Evolutionary conservation across 2,113 vertebrate genomes (phyloP), one percentile per base, ranked within the genome.

Genomic region (Nothobranchius kuhntae): DNA sequence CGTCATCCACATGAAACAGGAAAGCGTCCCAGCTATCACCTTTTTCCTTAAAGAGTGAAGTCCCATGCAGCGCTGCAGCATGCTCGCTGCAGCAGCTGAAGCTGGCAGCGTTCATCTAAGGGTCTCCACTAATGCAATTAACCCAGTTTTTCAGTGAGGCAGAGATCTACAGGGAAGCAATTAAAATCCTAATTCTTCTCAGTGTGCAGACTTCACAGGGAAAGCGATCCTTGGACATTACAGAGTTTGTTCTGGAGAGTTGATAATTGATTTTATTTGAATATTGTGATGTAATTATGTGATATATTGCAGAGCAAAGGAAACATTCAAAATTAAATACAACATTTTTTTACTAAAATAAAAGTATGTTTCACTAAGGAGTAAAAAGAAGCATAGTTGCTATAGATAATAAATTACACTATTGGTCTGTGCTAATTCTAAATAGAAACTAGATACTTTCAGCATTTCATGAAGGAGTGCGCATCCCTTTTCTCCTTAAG

Each of bases 151-250:
- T 78, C 44, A 45, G 65, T 46, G 53, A 86, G 53, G 68, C 78
- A 53, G 83, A 74, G 83, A 88, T 92, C 89, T 92, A 67, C 80
- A 65, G 87, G 91, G 90, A 92, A 74, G 83, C 84, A 91, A 93
- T 91, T 89, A 90, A 88, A 88, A 84, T 78, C 56, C 11, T 70
- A 80, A 83, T 61, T 81, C 73, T 74, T 81, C 78, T 81, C 75
- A 75, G 70, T 66, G 57, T 79, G 48, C 60, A 61, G 68, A 85
- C 73, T 83, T 83, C 72, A 86, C 40, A 60, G 53, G 58, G 50
- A 53, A 45, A 78, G 46, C 76, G 80, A 15, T 59, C 69, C 71
- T 81, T 85, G 58, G 78, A 53, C 51, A 63, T 60, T 55, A 35
- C 21, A 66, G 53, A 46, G 40, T 68, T 60, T 61, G 54, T 71